Evolutionary conservation across 2,113 vertebrate genomes (phyloP).

Genomic region (human (Homo sapiens)): DNA sequence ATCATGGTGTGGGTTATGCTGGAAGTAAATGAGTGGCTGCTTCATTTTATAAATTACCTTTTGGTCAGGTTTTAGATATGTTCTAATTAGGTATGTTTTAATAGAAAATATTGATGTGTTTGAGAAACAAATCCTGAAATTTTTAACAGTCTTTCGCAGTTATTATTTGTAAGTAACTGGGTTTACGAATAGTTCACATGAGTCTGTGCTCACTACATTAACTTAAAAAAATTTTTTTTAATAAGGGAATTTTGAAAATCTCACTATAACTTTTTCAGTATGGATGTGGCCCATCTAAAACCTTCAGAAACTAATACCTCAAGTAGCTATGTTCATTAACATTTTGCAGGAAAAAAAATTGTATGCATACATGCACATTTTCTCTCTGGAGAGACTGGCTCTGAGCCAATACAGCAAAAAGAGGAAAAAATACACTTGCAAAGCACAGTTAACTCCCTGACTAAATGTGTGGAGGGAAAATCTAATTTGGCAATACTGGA

Average conservation of each 20-base stretch:
- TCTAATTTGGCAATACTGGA: constrained; percentile 49
- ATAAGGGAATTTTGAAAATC: constrained; percentile 65
- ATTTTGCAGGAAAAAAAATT: constrained; percentile 39
- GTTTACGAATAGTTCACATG: constrained; percentile 14
- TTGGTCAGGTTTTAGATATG: constrained; percentile 27
- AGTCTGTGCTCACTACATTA: constrained; percentile 73
- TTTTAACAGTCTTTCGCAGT: background rate
- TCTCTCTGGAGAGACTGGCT: constrained; percentile 27
- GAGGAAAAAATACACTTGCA: constrained; percentile 22
- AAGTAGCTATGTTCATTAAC: constrained; percentile 45
- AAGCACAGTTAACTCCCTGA: constrained; percentile 63
- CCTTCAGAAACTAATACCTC: background rate
- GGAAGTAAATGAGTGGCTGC: background rate
- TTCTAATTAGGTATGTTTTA: constrained; percentile 59
- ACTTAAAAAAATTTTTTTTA: constrained; percentile 73
- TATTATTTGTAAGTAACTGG: constrained; percentile 63
- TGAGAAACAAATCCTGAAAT: constrained; percentile 32
- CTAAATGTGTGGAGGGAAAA: constrained; percentile 54
- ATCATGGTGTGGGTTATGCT: background rate
- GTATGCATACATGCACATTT: background rate
- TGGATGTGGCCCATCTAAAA: constrained; percentile 25
- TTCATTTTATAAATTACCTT: constrained; percentile 53
- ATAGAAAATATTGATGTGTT: constrained; percentile 44
- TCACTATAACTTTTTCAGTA: constrained; percentile 46
- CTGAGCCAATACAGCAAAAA: constrained; percentile 47